Evolutionary conservation across 2,113 vertebrate species (phyloP).

Genomic region (Podarcis raffonei): DNA sequence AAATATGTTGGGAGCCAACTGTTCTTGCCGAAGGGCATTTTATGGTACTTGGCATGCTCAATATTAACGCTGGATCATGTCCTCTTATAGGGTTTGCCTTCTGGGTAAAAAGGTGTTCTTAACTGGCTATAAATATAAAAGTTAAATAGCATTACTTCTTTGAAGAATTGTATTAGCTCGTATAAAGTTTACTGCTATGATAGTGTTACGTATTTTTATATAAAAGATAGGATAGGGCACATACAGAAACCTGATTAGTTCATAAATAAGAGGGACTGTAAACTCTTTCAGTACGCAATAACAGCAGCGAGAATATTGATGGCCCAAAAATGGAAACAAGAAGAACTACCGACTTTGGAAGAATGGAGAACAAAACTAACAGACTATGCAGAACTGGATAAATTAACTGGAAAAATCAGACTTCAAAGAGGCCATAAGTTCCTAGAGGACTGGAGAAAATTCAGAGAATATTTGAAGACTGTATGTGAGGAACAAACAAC

Average conservation of each 20-base stretch:
- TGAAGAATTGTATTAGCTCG: not conserved
- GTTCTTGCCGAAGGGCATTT: not conserved
- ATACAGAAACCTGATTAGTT: constrained; percentile 34
- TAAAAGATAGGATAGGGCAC: constrained; percentile 49
- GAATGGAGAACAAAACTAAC: too few species aligned
- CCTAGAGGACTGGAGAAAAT: too few species aligned
- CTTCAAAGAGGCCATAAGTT: too few species aligned
- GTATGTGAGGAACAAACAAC: too few species aligned
- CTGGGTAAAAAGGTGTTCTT: rapidly evolving
- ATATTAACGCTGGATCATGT: not conserved
- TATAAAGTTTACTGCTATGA: constrained; percentile 48
- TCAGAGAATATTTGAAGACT: too few species aligned
- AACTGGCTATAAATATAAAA: constrained; percentile 19
- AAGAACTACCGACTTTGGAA: too few species aligned
- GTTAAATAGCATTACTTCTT: not conserved
- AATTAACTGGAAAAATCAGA: too few species aligned
- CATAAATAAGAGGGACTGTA: too few species aligned
- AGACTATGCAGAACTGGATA: too few species aligned
- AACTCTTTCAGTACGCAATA: too few species aligned
- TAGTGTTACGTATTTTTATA: constrained; percentile 16
- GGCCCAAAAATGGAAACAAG: too few species aligned
- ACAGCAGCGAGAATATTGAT: too few species aligned
- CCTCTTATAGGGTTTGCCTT: not conserved
- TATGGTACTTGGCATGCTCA: not conserved
- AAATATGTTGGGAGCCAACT: not conserved